Conservation (phyloP, 1,140 invertebrate genomes). For the Centruroides sculpturatus region DNA sequence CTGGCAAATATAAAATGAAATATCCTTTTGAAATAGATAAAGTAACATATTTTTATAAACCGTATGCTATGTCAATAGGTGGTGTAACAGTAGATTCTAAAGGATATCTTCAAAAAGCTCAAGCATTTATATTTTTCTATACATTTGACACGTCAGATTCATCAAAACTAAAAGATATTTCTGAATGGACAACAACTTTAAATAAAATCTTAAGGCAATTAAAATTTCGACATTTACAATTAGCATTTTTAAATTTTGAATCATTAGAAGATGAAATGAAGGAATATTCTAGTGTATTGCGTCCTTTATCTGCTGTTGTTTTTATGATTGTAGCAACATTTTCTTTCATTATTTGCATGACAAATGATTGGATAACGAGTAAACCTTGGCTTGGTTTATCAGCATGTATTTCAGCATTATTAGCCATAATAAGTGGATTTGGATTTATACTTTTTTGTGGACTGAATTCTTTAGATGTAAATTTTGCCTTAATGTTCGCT, state of each 20-base stretch:
- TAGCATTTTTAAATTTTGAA: slow-evolving; percentile 65
- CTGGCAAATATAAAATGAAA: slow-evolving; percentile 55
- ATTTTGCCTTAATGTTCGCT: slow-evolving; percentile 80
- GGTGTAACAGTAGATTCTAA: slow-evolving; percentile 59
- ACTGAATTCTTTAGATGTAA: slow-evolving; percentile 86
- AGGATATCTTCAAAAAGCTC: slow-evolving; percentile 51
- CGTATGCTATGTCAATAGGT: slow-evolving; percentile 72
- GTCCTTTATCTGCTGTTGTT: slow-evolving; percentile 73
- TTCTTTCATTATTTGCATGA: slow-evolving; percentile 50
- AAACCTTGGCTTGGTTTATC: slow-evolving; percentile 78
- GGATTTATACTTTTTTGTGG: slow-evolving; percentile 77
- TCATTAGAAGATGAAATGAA: slow-evolving; percentile 76
- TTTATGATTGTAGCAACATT: slow-evolving; percentile 53
- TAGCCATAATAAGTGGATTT: slow-evolving; percentile 77
- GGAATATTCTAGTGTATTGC: slow-evolving; percentile 67
- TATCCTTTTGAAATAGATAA: slow-evolving; percentile 79
- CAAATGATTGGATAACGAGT: slow-evolving; percentile 68
- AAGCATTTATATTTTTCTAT: slow-evolving; percentile 67
- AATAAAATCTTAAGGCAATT: slow-evolving; percentile 55
- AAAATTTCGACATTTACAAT: slow-evolving; percentile 60
- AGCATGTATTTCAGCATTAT: slow-evolving; percentile 72
- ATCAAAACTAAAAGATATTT: slow-evolving; percentile 51
- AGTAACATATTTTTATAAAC: slow-evolving; percentile 48
- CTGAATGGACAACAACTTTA: slow-evolving; percentile 77
- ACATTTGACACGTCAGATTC: slow-evolving; percentile 47